Conservation (phyloP, 23 tunicate species). For the Halocynthia roretzi region DNA sequence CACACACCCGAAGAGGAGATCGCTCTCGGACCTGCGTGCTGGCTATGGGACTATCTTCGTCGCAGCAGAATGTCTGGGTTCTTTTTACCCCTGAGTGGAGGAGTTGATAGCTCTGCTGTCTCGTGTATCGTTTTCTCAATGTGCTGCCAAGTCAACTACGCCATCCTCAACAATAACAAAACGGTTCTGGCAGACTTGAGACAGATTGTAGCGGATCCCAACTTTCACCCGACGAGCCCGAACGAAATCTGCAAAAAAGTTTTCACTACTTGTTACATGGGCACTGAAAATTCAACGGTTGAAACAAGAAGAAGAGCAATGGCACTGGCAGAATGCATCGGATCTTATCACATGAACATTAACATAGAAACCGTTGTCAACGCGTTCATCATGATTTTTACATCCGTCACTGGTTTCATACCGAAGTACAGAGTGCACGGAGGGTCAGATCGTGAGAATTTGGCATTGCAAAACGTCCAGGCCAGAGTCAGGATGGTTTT, state of each 20-base stretch:
- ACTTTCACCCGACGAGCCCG: slow-evolving; percentile 27
- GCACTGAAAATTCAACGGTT: slow-evolving; percentile 69
- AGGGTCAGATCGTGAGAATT: slow-evolving; percentile 55
- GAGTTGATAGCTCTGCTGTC: slow-evolving; percentile 79
- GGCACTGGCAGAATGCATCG: slow-evolving; percentile 47
- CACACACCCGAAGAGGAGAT: slow-evolving; percentile 67
- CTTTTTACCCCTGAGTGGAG: slow-evolving; percentile 86
- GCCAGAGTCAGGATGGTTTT: slow-evolving; percentile 91
- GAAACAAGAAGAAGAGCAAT: slow-evolving; percentile 47
- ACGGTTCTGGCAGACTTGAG: slow-evolving; percentile 45
- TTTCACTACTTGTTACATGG: slow-evolving; percentile 88
- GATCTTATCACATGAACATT: slow-evolving; percentile 46
- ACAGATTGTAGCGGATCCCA: slow-evolving; percentile 16
- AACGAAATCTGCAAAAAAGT: slow-evolving; percentile 60
- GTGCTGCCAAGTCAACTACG: slow-evolving; percentile 64
- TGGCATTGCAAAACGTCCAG: slow-evolving; percentile 85
- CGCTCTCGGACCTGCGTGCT: slow-evolving; percentile 65
- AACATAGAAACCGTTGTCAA: slow-evolving; percentile 49
- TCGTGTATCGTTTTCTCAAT: slow-evolving; percentile 75
- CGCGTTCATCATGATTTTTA: slow-evolving; percentile 65
- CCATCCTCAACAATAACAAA: slow-evolving; percentile 45
- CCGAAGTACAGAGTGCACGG: slow-evolving; percentile 73
- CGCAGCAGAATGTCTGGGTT: slow-evolving; percentile 79
- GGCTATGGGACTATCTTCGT: slow-evolving; percentile 88
- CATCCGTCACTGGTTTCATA: slow-evolving; percentile 63